Base-by-base conservation (phyloP, 1,140 invertebrate species). In the Brachionus paranguensis region DNA sequence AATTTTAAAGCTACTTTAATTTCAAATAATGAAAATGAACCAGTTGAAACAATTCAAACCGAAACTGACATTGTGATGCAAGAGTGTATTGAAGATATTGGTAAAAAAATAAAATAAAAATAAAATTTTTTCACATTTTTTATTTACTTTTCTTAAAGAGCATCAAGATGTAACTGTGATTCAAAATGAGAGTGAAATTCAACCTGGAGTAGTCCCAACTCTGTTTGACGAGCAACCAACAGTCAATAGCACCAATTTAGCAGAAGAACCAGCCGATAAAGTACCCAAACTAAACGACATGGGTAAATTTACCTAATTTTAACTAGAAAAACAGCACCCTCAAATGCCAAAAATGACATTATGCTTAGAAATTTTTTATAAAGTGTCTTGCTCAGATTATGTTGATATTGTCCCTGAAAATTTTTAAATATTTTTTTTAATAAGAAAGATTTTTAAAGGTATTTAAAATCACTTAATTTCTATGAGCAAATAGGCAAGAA, bases 161-260 rank as follows among this genome's bases (percentile, higher is more conserved):
- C 37, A 72, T 17, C 37, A 72, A 20, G 37, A 72, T 20, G 41
- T 72, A n/a, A 72, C 37, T n/a, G n/a, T n/a, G 2, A 76, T 27
- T 72, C 68, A 37, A 72, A 72, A 72, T 17, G 68, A 20, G 14
- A 76, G n/a, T 6, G 20, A 53, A 20, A 20, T 29, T 37, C 50
- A 81, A n/a, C 78, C 50, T 37, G 78, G 78, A 7, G 78, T 68
- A 14, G 78, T 81, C 0, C 78, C 78, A 11, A 68, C 53, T 45
- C 43, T 81, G 17, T 81, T 81, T 14, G 78, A 81, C n/a, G 78
- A 81, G 41, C 78, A 81, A n/a, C 53, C 64, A 41, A 81, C 78
- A 8, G 78, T 81, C 10, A 64, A 81, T 29, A 68, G 33, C 29
- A 81, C 78, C 17, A 81, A 81, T 45, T 64, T 68, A 11, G 33